phyloP scores from a whole-genome alignment of 2,113 vertebrate genomes.

The Vulpes lagopus region DNA sequence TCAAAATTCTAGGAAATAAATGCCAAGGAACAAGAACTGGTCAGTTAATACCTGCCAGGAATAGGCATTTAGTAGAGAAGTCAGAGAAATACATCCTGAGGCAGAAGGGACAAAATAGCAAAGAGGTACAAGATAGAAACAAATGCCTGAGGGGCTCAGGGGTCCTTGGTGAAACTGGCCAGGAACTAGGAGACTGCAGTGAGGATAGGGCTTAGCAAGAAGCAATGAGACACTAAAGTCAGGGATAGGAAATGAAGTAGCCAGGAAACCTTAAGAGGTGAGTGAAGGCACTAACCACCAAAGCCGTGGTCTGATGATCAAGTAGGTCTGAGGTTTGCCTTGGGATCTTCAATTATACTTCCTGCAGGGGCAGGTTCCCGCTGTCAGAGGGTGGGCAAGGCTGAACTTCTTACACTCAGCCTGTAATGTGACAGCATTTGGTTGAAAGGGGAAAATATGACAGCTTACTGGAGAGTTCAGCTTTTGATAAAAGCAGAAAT shows the following conservation, averaged over 20 bases:
- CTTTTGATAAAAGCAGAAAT: slow-evolving; percentile 1
- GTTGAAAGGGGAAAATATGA: not conserved
- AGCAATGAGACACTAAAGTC: not conserved
- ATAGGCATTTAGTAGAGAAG: not conserved
- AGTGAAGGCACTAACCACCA: not conserved
- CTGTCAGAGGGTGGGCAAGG: not conserved
- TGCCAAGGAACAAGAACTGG: not conserved
- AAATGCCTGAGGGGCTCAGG: not conserved
- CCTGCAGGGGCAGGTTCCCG: not conserved
- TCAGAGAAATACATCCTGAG: not conserved
- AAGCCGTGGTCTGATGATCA: not conserved
- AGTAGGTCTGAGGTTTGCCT: not conserved
- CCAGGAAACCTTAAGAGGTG: not conserved
- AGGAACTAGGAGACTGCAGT: not conserved
- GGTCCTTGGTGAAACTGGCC: not conserved
- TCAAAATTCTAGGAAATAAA: not conserved
- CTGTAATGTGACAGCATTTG: not conserved
- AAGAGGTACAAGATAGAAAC: not conserved
- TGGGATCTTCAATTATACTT: not conserved
- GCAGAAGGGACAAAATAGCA: not conserved
- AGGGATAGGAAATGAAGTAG: not conserved
- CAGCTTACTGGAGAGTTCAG: not conserved
- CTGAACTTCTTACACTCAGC: not conserved
- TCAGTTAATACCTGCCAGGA: not conserved
- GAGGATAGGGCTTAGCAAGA: not conserved